Percentiles rank a stretch among this genome's conserved stretches.
These are phyloP conservation scores for Kryptolebias ocellatus DNA, from an alignment of 2,797 vertebrate genomes.

Conservation along the genomic window DNA sequence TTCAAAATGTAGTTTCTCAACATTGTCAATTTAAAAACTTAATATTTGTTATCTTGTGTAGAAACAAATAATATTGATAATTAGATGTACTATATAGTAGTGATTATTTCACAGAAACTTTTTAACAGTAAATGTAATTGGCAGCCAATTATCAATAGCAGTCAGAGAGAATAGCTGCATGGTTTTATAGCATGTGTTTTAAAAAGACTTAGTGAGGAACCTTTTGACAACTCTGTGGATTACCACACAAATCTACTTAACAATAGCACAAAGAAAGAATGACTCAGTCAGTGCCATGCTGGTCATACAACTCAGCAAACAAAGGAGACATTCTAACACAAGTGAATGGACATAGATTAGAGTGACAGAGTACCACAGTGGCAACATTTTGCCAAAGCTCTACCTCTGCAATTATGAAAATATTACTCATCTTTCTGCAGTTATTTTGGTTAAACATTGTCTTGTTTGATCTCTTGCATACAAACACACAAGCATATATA, in stretches of 20 bases:
- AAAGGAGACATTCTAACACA: conserved; percentile 19
- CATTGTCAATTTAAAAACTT: no score
- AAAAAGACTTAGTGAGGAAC: not conserved
- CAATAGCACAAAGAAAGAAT: conserved; percentile 17
- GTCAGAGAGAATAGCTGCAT: no score
- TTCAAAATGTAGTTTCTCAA: no score
- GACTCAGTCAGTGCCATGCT: conserved; percentile 22
- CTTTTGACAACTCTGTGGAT: conserved; percentile 12
- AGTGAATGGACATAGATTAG: conserved; percentile 10
- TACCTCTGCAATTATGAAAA: not conserved
- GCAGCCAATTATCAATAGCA: no score
- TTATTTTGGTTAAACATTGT: no score
- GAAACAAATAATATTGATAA: no score
- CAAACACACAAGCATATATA: no score
- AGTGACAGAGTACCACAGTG: not conserved
- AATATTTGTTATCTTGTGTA: no score
- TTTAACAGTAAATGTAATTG: no score
- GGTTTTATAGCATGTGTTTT: not conserved
- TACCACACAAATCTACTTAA: conserved; percentile 21
- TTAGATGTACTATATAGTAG: no score
- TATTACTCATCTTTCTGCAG: not conserved
- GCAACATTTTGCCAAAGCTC: not conserved
- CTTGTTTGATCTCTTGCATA: no score
- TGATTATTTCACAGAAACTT: no score
- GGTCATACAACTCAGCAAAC: conserved; percentile 14